Evolutionary conservation across 1,140 invertebrate genomes (phyloP), one percentile per base, ranked within the genome.

Genomic region (Dendroctonus valens): DNA sequence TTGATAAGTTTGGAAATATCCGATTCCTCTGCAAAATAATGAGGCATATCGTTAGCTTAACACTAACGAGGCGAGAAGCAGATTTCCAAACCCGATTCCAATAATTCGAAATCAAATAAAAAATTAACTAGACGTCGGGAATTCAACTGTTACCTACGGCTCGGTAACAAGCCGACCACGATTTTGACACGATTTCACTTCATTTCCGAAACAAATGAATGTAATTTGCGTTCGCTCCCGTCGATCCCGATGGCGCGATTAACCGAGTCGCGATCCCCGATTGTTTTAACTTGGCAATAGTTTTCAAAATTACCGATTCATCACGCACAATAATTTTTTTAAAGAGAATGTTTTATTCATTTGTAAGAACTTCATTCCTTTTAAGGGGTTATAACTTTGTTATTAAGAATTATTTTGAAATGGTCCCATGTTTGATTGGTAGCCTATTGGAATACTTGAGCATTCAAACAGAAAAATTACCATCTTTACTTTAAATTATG

Each of bases 171-270:
- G 76, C 74, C 69, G 70, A 75, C 76, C 76, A 73, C 75, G 75
- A 77, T 76, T 75, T 72, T 68, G 72, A 74, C 76, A 77, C 76
- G 76, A 73, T 71, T 71, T 57, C 65, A 73, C 63, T 77, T 77
- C 75, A 77, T 78, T 78, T 78, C 74, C 74, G 74, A 76, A 75
- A 77, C 75, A 78, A 78, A 78, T 77, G 75, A 78, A 75, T 73
- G 76, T 76, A 78, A 78, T 78, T 77, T 78, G 69, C 74, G 74
- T 72, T 72, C 63, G 65, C 41, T 67, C 65, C 68, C 65, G 71
- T 66, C 66, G 66, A 69, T 72, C 70, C 67, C 73, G 74, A 75
- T 75, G 67, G 60, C 60, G 61, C 60, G 67, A 71, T 71, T 69
- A 71, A 65, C 69, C 52, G 66, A 14, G 46, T 59, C 55, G 39